phyloP scores from a whole-genome alignment of 1,140 invertebrate species.

The Odontomachus brunneus region DNA sequence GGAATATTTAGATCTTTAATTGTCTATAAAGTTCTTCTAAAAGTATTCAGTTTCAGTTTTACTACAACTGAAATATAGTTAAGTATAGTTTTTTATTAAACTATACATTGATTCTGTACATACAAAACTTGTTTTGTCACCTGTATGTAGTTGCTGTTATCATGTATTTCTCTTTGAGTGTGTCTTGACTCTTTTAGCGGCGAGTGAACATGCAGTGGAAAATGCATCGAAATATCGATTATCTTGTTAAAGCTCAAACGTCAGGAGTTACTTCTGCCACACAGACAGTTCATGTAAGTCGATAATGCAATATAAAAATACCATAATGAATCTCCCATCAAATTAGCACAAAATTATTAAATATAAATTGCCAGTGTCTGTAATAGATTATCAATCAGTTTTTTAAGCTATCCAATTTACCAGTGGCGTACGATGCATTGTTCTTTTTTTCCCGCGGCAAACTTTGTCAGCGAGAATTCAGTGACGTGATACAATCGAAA shows the following conservation, averaged over 20 bases:
- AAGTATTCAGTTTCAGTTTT: no score
- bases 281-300: not conserved
- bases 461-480: constrained; percentile 22
- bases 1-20: no score
- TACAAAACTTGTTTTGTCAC: no score
- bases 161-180: no score
- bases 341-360: not conserved
- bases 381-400: not conserved
- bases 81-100: no score
- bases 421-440: not conserved
- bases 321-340: not conserved
- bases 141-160: no score
- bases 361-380: not conserved
- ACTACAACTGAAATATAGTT: no score
- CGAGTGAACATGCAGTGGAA: no score
- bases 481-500: constrained; percentile 13
- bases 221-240: no score
- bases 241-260: not conserved
- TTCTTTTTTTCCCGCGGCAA: not conserved
- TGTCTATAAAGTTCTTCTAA: no score
- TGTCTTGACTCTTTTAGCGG: no score
- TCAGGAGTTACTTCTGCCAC: not conserved
- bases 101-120: no score
- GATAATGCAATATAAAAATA: not conserved
- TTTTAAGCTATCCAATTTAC: not conserved